phyloP scores from a whole-genome alignment of 2,888 invertebrate species.

The Nephrotoma guestfalica region DNA sequence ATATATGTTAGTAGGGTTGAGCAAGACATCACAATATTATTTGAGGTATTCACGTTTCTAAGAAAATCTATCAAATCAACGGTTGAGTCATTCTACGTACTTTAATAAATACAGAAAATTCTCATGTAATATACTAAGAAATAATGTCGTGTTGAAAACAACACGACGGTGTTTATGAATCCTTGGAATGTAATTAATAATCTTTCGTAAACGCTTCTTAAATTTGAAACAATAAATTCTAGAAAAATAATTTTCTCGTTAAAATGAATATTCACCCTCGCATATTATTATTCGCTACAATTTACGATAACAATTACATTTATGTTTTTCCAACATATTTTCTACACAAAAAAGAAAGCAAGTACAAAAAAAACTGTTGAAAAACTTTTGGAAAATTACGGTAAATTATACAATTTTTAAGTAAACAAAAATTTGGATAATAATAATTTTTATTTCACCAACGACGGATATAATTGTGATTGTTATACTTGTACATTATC shows the following conservation, averaged over 20 bases:
- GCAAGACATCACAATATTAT: no score
- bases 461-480: neutral
- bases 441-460: neutral
- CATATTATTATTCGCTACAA: neutral
- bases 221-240: neutral
- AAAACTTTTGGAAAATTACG: neutral
- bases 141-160: neutral
- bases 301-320: neutral
- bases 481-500: neutral
- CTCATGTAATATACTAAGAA: neutral
- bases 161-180: neutral
- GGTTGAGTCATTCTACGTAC: no score
- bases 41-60: no score
- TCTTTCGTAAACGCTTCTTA: neutral
- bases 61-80: no score
- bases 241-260: neutral
- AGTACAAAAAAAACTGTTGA: neutral
- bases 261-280: neutral
- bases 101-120: no score
- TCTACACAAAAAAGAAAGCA: neutral
- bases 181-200: neutral
- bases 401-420: neutral
- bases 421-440: neutral
- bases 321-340: neutral
- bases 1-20: no score